Evolutionary conservation across 23 tunicate genomes (phyloP), one percentile per base, ranked within the genome.

Genomic region (Ascidia mentula): DNA sequence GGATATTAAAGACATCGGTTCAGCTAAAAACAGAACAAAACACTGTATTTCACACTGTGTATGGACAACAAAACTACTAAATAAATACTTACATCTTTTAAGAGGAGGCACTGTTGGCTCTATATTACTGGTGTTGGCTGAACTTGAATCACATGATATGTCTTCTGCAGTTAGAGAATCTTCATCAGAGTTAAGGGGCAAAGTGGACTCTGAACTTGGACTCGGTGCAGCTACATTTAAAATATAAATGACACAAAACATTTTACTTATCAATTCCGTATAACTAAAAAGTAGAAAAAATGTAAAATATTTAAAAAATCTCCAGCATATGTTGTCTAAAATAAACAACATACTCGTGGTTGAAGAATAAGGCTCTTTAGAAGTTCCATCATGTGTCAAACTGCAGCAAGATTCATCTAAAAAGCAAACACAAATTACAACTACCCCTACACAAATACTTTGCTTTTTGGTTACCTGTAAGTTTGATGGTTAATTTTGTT

Each of bases 61-160:
- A 28, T 9, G 17, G 6, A 71, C 74, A 36, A 36, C 9, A 34
- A 71, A 34, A 8, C 74, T 34, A 18, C 74, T 2, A 3, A 71
- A 34, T 34, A 9, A 71, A 34, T 35, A 71, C 74, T 71, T 35
- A 71, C 74, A 3, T 71, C 74, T 71, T 34, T 28, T 35, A 71
- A 71, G 74, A 35, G 74, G 74, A 71, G 74, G 74, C 30, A 71
- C 13, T 4, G 34, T 7, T 71, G 74, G 38, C 12, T 71, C 74
- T 7, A 22, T 34, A 12, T 71, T 71, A 36, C 34, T 9, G 38
- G 74, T 5, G 13, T 53, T 71, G 34, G 38, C 74, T 71, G 13
- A 71, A 71, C 38, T 71, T 22, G 39, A 7, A 3, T 7, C 9
- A 18, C 35, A 9, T 71, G 17, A 35, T 45, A 15, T n/a, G 1